A percentile compares a stretch with the other conserved stretches of the same genome.
These are phyloP conservation scores for Morpho deidamia DNA, from an alignment of 2,888 invertebrate genomes.

Conservation along the genomic window DNA sequence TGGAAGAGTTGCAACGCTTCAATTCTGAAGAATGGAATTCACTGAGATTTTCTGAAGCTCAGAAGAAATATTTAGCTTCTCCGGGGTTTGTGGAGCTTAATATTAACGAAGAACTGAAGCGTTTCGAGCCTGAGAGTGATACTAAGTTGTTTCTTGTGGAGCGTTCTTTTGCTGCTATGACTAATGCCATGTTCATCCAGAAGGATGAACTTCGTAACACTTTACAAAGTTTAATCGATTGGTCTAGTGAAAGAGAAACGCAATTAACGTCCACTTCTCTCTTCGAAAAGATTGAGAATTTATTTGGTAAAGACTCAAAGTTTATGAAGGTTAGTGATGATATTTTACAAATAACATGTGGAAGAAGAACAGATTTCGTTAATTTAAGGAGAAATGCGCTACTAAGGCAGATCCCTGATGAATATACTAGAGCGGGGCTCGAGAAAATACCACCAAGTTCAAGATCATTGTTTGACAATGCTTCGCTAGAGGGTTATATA, in stretches of 20 bases:
- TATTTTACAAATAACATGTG: slow-evolving; percentile 2
- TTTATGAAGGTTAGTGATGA: slow-evolving; percentile 10
- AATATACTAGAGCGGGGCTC: not conserved
- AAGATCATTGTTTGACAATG: slow-evolving; percentile 1
- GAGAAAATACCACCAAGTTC: not conserved
- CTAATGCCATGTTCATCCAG: slow-evolving; percentile 21
- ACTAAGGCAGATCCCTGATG: not conserved
- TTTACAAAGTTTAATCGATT: slow-evolving; percentile 12
- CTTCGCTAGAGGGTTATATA: not conserved
- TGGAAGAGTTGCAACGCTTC: too few species aligned
- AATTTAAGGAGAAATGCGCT: slow-evolving; percentile 4
- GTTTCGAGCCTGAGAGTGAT: slow-evolving; percentile 7
- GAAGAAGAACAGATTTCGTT: slow-evolving; percentile 17
- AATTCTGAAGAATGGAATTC: slow-evolving; percentile 15
- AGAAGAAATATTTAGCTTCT: slow-evolving; percentile 20
- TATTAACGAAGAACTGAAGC: slow-evolving; percentile 20
- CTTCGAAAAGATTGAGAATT: slow-evolving; percentile 15
- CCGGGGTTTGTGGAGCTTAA: slow-evolving; percentile 20
- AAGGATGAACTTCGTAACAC: slow-evolving; percentile 15
- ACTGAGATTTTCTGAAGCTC: slow-evolving; percentile 14
- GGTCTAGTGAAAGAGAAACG: slow-evolving; percentile 3
- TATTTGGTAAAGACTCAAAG: slow-evolving; percentile 12
- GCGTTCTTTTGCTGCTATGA: slow-evolving; percentile 22
- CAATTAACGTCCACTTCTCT: slow-evolving; percentile 8
- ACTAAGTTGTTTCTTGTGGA: slow-evolving; percentile 16